These are phyloP conservation scores for Zalophus californianus DNA, from an alignment of 2,797 vertebrate genomes.

Conservation along the genomic window DNA sequence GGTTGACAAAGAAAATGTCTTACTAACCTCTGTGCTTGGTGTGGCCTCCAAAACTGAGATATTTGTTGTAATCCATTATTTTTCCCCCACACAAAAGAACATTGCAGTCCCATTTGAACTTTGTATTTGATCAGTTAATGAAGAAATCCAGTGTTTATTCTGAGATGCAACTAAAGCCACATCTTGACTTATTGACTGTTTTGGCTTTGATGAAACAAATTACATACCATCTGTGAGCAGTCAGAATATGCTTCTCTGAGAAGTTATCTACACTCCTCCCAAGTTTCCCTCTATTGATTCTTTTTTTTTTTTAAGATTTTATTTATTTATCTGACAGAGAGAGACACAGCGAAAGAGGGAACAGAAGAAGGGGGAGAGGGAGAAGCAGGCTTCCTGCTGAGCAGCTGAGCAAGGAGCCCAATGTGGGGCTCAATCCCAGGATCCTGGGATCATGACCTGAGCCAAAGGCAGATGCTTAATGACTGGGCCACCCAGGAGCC, in stretches of 20 bases:
- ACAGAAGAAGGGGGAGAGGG: no score
- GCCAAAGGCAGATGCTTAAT: no score
- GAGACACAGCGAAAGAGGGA: no score
- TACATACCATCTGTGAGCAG: background rate
- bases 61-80: slow-evolving; percentile 68
- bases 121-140: slow-evolving; percentile 78
- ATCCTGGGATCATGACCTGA: no score
- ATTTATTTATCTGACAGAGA: no score
- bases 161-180: slow-evolving; percentile 64
- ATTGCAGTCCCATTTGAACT: slow-evolving; percentile 64
- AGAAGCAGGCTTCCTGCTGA: no score
- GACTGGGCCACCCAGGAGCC: no score
- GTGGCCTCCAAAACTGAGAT: slow-evolving; percentile 38
- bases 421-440: no score
- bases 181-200: slow-evolving; percentile 78
- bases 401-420: no score
- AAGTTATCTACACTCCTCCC: background rate
- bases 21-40: slow-evolving; percentile 34
- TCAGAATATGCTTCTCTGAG: slow-evolving; percentile 1
- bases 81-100: slow-evolving; percentile 66
- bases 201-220: slow-evolving; percentile 64
- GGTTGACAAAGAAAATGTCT: slow-evolving; percentile 65
- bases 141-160: slow-evolving; percentile 79
- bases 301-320: no score
- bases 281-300: background rate